These are phyloP conservation scores for Steinernema hermaphroditum DNA, from an alignment of 2,888 invertebrate species.

Conservation along the genomic window DNA sequence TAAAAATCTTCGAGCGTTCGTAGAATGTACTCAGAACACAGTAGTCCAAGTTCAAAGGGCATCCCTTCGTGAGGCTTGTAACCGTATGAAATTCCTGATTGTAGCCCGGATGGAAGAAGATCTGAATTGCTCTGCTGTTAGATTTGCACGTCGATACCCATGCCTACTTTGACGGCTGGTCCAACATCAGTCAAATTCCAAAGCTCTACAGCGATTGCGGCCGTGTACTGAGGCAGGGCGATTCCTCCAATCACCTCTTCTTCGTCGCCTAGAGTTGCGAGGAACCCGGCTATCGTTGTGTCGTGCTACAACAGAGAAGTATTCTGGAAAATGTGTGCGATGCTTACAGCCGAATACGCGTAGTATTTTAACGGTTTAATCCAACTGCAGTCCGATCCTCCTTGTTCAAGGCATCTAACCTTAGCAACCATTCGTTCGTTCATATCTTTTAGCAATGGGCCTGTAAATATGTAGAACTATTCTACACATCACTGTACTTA, in stretches of 20 bases:
- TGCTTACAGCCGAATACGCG: constrained; percentile 60
- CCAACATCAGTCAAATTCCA: constrained; percentile 54
- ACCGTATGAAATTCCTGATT: constrained; percentile 57
- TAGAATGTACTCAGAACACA: background rate
- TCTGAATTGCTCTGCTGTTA: too few species aligned
- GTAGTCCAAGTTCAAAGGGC: constrained; percentile 36
- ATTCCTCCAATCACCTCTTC: constrained; percentile 54
- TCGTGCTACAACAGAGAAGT: constrained; percentile 53
- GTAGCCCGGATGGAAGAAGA: constrained; percentile 59
- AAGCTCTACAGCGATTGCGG: constrained; percentile 58
- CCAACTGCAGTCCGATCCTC: constrained; percentile 37
- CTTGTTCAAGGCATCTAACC: constrained; percentile 30
- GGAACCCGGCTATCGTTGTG: constrained; percentile 59
- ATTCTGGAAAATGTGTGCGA: too few species aligned
- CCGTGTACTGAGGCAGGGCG: constrained; percentile 62
- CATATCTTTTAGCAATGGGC: constrained; percentile 42
- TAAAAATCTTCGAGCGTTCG: constrained; percentile 3
- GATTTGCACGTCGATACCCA: background rate
- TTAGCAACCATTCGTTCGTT: constrained; percentile 44
- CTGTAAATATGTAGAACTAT: constrained; percentile 16
- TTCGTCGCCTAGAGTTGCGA: constrained; percentile 63
- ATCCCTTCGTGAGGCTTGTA: constrained; percentile 55
- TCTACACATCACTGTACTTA: constrained; percentile 23
- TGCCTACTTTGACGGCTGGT: constrained; percentile 48
- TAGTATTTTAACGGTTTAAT: constrained; percentile 55